Conservation (phyloP, 1,140 invertebrate species). For the Rhynchophorus ferrugineus region DNA sequence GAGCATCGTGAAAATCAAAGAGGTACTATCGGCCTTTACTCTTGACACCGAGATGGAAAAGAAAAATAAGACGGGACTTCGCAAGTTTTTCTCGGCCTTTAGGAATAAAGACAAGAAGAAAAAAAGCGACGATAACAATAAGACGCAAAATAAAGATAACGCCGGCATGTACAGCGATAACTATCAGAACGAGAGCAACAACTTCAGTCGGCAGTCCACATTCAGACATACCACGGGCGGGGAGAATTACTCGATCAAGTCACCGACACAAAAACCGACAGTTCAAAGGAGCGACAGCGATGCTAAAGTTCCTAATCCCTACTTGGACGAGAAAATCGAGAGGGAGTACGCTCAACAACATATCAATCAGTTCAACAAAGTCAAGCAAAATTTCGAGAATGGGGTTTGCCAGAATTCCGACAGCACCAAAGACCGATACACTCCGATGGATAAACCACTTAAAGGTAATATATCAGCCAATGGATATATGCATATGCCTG, state of each 20-base stretch:
- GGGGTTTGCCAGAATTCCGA: constrained; percentile 4
- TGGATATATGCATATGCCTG: constrained; percentile 28
- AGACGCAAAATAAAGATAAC: constrained; percentile 25
- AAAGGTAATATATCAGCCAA: constrained; percentile 5
- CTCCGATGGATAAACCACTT: not conserved
- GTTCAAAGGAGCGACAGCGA: constrained; percentile 14
- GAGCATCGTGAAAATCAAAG: constrained; percentile 31
- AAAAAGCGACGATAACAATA: constrained; percentile 25
- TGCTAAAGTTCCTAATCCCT: not conserved
- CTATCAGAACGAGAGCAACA: constrained; percentile 32
- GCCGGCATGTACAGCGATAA: constrained; percentile 28
- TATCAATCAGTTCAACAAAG: constrained; percentile 31
- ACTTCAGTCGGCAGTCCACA: constrained; percentile 28
- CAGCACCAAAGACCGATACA: not conserved
- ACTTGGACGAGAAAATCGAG: constrained; percentile 23
- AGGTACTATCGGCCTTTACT: constrained; percentile 30
- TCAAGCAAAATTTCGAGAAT: constrained; percentile 25
- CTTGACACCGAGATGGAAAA: constrained; percentile 30
- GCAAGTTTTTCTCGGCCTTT: constrained; percentile 33
- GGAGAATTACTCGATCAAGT: not conserved
- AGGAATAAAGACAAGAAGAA: constrained; percentile 36
- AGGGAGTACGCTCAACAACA: constrained; percentile 30
- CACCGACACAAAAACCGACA: not conserved
- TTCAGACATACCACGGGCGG: constrained; percentile 28
- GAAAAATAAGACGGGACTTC: constrained; percentile 34